These are phyloP conservation scores for Laspeyria flexula DNA, from an alignment of 2,888 invertebrate genomes.

Conservation along the genomic window DNA sequence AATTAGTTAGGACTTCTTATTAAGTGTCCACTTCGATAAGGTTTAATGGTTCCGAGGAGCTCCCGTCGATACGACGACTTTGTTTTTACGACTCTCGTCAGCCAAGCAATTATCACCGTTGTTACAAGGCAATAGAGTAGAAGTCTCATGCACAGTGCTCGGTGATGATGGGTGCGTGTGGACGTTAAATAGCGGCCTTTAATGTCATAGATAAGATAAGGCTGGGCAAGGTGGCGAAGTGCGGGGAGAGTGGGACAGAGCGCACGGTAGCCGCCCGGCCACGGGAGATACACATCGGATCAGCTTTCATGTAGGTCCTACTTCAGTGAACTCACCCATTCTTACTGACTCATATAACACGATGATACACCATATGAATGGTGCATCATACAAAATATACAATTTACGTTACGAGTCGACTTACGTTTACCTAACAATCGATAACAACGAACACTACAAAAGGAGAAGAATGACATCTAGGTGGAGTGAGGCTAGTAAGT, in stretches of 20 bases:
- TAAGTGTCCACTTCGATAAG: constrained; percentile 59
- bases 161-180: constrained; percentile 19
- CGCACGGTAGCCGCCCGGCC: constrained; percentile 14
- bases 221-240: constrained; percentile 19
- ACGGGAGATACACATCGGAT: constrained; percentile 25
- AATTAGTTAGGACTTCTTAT: constrained; percentile 66
- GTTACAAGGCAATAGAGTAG: constrained; percentile 5
- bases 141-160: not conserved
- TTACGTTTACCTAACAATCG: too few relatives aligned
- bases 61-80: constrained; percentile 47
- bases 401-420: too few relatives aligned
- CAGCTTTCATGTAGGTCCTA: constrained; percentile 9
- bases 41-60: constrained; percentile 57
- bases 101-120: constrained; percentile 8
- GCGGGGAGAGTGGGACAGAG: constrained; percentile 2
- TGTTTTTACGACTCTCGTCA: constrained; percentile 47
- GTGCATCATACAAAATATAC: too few relatives aligned
- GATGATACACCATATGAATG: too few relatives aligned
- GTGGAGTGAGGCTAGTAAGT: too few relatives aligned
- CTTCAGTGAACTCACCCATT: too few relatives aligned
- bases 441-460: too few relatives aligned
- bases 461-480: too few relatives aligned
- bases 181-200: constrained; percentile 54
- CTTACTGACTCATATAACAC: too few relatives aligned
- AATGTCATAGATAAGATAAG: constrained; percentile 68